Percentiles rank a stretch among this genome's conserved stretches.
phyloP scores from a whole-genome alignment of 1,140 invertebrate species.

The Dysdera silvatica region DNA sequence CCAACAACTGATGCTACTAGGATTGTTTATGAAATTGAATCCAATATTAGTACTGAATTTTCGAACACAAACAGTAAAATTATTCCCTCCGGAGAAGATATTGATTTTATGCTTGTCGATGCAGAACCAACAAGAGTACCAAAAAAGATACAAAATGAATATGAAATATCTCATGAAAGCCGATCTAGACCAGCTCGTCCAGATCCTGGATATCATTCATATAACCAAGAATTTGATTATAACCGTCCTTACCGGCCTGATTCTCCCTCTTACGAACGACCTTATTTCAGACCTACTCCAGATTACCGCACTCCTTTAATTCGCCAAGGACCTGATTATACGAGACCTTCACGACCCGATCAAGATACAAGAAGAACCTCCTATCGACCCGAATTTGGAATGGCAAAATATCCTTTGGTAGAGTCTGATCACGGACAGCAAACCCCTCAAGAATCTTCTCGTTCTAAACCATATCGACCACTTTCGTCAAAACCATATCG shows the following conservation, averaged over 20 bases:
- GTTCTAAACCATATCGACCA: constrained; percentile 15
- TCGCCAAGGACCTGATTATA: constrained; percentile 3
- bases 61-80: no score
- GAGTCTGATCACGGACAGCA: not conserved
- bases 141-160: constrained; percentile 8
- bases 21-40: no score
- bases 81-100: no score
- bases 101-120: no score
- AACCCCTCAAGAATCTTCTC: not conserved
- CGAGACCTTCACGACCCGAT: constrained; percentile 8
- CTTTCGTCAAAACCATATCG: not conserved
- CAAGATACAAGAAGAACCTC: not conserved
- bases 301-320: constrained; percentile 14
- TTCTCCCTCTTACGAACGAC: constrained; percentile 16
- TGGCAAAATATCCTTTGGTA: not conserved
- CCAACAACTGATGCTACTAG: no score
- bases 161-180: not conserved
- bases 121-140: not conserved
- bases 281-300: constrained; percentile 20
- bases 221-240: not conserved
- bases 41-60: no score
- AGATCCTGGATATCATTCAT: constrained; percentile 6
- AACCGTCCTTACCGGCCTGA: constrained; percentile 17
- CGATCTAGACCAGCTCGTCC: constrained; percentile 10
- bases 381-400: constrained; percentile 7